A percentile compares a stretch with the other conserved stretches of the same genome.
Conservation (phyloP, 2,113 vertebrate genomes). For the Rhinoptilus africanus region DNA sequence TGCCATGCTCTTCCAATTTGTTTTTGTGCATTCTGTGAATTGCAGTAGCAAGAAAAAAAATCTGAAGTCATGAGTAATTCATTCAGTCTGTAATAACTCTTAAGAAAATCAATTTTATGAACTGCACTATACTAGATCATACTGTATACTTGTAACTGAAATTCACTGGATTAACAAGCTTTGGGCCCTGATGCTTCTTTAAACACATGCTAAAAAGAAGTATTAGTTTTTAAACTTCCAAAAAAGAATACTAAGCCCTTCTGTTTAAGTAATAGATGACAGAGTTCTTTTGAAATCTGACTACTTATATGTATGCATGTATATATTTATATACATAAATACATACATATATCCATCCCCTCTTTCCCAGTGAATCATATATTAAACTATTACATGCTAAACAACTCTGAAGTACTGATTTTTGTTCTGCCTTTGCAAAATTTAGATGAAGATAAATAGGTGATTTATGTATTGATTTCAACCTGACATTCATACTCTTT, state of each 20-base stretch:
- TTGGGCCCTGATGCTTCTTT: not conserved
- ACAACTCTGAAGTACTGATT: not conserved
- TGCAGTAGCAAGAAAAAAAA: not conserved
- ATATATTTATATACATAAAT: not conserved
- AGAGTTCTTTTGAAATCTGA: not conserved
- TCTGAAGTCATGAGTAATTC: not conserved
- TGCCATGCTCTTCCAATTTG: not conserved
- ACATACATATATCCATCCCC: not conserved
- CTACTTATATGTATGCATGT: not conserved
- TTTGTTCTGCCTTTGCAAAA: not conserved
- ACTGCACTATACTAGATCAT: not conserved
- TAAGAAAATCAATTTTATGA: not conserved
- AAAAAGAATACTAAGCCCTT: rapidly evolving
- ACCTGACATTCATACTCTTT: not conserved
- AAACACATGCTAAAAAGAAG: not conserved
- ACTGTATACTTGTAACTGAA: not conserved
- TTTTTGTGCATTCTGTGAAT: not conserved
- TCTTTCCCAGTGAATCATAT: not conserved
- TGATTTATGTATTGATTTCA: not conserved
- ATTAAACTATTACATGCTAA: not conserved
- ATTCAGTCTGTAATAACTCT: not conserved
- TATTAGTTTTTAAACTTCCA: not conserved
- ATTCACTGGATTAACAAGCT: not conserved
- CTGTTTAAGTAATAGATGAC: not conserved
- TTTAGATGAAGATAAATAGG: not conserved